Percentiles rank a stretch among this genome's conserved stretches.
phyloP scores from a whole-genome alignment of 2,113 vertebrate genomes.

The Probosciger aterrimus region DNA sequence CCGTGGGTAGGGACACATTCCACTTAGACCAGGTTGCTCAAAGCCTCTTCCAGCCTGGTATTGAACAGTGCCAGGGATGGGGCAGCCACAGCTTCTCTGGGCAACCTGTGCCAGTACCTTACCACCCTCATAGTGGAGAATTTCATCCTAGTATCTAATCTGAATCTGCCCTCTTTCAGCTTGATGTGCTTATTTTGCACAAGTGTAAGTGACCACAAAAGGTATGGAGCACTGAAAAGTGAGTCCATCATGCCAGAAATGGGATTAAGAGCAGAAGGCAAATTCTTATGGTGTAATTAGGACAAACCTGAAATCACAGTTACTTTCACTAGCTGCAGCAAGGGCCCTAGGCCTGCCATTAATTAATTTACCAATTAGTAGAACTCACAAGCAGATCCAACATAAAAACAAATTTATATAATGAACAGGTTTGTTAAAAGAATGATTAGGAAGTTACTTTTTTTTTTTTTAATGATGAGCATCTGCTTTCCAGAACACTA shows the following conservation, averaged over 20 bases:
- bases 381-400: not conserved
- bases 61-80: not conserved
- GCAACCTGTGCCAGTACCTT: not conserved
- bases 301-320: not conserved
- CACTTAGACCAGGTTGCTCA: not conserved
- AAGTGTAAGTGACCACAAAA: not conserved
- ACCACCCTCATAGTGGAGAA: not conserved
- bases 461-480: not conserved
- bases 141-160: not conserved
- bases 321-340: not conserved
- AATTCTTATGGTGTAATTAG: not conserved
- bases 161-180: not conserved
- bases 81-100: not conserved
- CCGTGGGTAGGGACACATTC: not conserved
- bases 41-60: not conserved
- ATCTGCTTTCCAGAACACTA: not conserved
- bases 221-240: not conserved
- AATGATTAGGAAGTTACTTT: not conserved
- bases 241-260: not conserved
- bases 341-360: not conserved
- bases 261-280: not conserved
- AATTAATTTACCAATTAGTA: not conserved
- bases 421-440: not conserved
- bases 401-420: not conserved
- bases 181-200: not conserved